These are phyloP conservation scores for Drosophila punjabiensis DNA, from an alignment of 1,140 invertebrate species.

Conservation along the genomic window DNA sequence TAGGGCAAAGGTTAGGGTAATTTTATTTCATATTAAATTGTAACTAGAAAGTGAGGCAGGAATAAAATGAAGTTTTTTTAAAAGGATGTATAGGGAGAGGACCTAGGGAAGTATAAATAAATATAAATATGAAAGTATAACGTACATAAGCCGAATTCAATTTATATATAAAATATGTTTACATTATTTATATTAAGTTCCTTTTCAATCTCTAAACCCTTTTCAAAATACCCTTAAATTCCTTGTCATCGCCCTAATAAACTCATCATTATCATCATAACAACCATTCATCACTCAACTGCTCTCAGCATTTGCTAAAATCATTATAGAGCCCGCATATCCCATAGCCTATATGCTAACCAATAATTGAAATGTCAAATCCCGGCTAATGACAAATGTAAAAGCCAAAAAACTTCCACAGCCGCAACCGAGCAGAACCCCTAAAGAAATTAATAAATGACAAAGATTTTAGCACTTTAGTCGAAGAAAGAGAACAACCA, in stretches of 20 bases:
- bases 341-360: conserved; percentile 12
- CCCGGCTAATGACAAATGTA: conserved; percentile 73
- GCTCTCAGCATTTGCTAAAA: conserved; percentile 25
- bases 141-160: too few relatives aligned
- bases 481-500: neutral
- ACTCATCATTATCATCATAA: neutral
- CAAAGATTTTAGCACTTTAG: conserved; percentile 80
- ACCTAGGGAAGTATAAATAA: too few relatives aligned
- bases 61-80: neutral
- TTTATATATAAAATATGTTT: neutral
- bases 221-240: neutral
- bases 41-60: neutral
- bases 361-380: conserved; percentile 78
- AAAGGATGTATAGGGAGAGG: neutral
- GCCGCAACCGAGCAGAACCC: conserved; percentile 34
- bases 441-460: conserved; percentile 73
- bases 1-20: neutral
- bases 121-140: too few relatives aligned
- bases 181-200: too few relatives aligned
- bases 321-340: conserved; percentile 58
- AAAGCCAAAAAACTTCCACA: conserved; percentile 43
- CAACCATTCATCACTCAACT: conserved; percentile 7
- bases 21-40: neutral
- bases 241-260: conserved; percentile 7
- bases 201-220: neutral